phyloP scores from a whole-genome alignment of 2,888 invertebrate species.

The Dryococelus australis region DNA sequence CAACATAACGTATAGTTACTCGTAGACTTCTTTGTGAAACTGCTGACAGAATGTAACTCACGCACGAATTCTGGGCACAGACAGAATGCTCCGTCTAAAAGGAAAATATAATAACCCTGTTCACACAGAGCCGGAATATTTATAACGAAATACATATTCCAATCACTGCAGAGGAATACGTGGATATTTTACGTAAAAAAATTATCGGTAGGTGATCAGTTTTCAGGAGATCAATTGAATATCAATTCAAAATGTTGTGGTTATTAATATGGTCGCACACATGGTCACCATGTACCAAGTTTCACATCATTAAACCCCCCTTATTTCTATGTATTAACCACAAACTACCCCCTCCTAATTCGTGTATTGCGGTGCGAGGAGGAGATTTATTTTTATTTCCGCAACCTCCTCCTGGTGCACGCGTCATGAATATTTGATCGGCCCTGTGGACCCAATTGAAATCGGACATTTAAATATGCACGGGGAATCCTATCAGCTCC shows the following conservation, averaged over 20 bases:
- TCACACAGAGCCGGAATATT: no score
- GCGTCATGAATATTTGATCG: conserved; percentile 5
- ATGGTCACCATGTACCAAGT: background rate
- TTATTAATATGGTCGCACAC: background rate
- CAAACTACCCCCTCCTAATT: background rate
- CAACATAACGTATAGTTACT: no score
- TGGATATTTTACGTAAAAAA: no score
- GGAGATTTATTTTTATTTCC: background rate
- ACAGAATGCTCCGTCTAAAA: no score
- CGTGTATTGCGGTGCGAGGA: background rate
- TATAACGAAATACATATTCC: no score
- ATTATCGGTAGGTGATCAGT: background rate
- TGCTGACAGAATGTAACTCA: no score
- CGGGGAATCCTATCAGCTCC: background rate
- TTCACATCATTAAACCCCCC: background rate
- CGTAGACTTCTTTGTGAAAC: no score
- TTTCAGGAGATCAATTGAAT: background rate
- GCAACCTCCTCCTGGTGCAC: background rate
- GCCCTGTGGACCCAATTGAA: background rate
- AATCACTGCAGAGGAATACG: no score
- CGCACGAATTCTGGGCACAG: no score
- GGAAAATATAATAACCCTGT: no score
- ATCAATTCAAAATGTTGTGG: background rate
- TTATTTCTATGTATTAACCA: background rate
- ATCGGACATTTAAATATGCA: background rate